Evolutionary conservation across 92 coral and sea anemone genomes (phyloP).

Genomic region (Anthopleura xanthogrammica): DNA sequence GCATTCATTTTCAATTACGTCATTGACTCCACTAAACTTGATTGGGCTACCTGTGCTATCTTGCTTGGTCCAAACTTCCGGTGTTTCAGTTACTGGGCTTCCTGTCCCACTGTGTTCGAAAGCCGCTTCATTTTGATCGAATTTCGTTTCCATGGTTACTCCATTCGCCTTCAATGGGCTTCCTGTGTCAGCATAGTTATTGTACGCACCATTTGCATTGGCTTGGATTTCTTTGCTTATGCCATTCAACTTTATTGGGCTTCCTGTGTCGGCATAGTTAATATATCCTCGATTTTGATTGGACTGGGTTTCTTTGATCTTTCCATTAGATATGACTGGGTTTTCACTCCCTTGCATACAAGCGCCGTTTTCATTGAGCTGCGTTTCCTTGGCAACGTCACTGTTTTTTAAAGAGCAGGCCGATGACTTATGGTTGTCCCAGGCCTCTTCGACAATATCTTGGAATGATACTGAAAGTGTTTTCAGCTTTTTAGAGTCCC

Average conservation of each 20-base stretch:
- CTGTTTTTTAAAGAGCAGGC: background rate
- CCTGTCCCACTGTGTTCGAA: background rate
- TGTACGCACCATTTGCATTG: background rate
- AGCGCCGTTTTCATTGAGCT: background rate
- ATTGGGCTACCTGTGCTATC: background rate
- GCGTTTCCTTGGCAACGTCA: slow-evolving; percentile 19
- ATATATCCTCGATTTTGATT: background rate
- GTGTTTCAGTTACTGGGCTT: background rate
- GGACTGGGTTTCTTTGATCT: background rate
- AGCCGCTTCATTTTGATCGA: background rate
- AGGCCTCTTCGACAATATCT: slow-evolving; percentile 19
- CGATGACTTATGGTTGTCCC: background rate
- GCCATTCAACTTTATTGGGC: background rate
- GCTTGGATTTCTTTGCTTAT: background rate
- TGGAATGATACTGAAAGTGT: slow-evolving; percentile 21
- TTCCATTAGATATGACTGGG: background rate
- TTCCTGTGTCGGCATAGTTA: background rate
- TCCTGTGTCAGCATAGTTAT: background rate
- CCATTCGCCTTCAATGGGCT: background rate
- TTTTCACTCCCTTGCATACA: background rate
- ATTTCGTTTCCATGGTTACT: background rate
- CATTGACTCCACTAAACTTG: background rate
- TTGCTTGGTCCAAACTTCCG: background rate
- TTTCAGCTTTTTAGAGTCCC: slow-evolving; percentile 12
- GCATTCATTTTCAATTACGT: background rate